These are phyloP conservation scores for Ernsta delagoae DNA, from an alignment of 2,888 invertebrate genomes.

Conservation along the genomic window DNA sequence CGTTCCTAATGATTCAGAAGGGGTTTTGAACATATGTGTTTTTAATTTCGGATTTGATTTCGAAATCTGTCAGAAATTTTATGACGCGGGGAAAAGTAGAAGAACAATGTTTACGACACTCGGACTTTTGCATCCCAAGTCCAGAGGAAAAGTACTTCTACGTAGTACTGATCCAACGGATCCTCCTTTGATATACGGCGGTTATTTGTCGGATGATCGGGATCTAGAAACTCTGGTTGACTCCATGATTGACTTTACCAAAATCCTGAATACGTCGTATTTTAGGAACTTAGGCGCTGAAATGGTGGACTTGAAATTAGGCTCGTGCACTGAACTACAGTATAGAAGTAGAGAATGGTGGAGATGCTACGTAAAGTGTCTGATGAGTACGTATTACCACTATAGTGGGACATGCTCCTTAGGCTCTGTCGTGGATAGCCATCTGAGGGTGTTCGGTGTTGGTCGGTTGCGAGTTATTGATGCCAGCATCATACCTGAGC, in stretches of 20 bases:
- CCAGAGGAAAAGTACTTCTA: slow-evolving; percentile 50
- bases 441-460: slow-evolving; percentile 47
- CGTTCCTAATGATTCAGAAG: slow-evolving; percentile 43
- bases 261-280: slow-evolving; percentile 49
- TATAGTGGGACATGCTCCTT: slow-evolving; percentile 59
- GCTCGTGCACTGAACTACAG: slow-evolving; percentile 56
- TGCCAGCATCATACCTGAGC: slow-evolving; percentile 48
- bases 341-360: slow-evolving; percentile 88
- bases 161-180: slow-evolving; percentile 49
- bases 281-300: slow-evolving; percentile 49
- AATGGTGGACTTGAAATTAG: slow-evolving; percentile 66
- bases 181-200: slow-evolving; percentile 45
- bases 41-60: slow-evolving; percentile 36
- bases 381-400: slow-evolving; percentile 83
- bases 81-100: slow-evolving; percentile 17
- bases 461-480: slow-evolving; percentile 51
- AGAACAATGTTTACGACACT: not conserved
- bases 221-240: slow-evolving; percentile 51
- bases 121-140: slow-evolving; percentile 43
- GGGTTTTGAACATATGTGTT: slow-evolving; percentile 45
- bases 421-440: slow-evolving; percentile 48
- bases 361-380: slow-evolving; percentile 80
- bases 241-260: slow-evolving; percentile 49
- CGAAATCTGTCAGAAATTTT: slow-evolving; percentile 21
- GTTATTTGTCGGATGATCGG: slow-evolving; percentile 44